Conservation (phyloP, 2,888 invertebrate species). For the Griposia aprilina region DNA sequence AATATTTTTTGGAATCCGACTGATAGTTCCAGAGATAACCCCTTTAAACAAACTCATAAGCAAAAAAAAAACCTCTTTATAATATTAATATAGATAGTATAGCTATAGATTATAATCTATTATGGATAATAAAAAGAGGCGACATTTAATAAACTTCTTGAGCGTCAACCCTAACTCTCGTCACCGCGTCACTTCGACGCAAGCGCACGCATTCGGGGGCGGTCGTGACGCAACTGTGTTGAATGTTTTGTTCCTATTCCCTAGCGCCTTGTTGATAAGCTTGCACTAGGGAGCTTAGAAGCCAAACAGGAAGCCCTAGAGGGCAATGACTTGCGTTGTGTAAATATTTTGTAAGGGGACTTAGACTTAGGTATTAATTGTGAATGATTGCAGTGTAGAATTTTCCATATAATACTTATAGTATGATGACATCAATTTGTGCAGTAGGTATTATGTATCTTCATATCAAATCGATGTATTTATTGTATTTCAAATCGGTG, state of each 20-base stretch:
- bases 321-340: slow-evolving; percentile 41
- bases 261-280: slow-evolving; percentile 51
- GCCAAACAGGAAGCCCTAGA: slow-evolving; percentile 52
- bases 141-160: not conserved
- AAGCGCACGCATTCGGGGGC: slow-evolving; percentile 60
- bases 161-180: slow-evolving; percentile 54
- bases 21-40: no score
- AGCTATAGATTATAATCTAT: no score
- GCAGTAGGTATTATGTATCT: not conserved
- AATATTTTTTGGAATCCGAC: no score
- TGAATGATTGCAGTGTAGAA: slow-evolving; percentile 37
- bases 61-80: no score
- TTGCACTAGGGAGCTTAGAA: slow-evolving; percentile 41
- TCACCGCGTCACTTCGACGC: slow-evolving; percentile 46
- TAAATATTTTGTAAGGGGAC: slow-evolving; percentile 52
- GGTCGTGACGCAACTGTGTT: slow-evolving; percentile 62
- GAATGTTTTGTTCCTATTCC: slow-evolving; percentile 56
- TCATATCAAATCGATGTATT: no score
- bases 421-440: slow-evolving; percentile 40
- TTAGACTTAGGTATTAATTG: not conserved
- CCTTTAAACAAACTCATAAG: no score
- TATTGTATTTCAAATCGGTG: no score
- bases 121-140: not conserved
- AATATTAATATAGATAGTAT: no score
- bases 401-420: slow-evolving; percentile 43